Evolutionary conservation across 2,113 vertebrate genomes (phyloP).

Genomic region (Acanthisitta chloris): DNA sequence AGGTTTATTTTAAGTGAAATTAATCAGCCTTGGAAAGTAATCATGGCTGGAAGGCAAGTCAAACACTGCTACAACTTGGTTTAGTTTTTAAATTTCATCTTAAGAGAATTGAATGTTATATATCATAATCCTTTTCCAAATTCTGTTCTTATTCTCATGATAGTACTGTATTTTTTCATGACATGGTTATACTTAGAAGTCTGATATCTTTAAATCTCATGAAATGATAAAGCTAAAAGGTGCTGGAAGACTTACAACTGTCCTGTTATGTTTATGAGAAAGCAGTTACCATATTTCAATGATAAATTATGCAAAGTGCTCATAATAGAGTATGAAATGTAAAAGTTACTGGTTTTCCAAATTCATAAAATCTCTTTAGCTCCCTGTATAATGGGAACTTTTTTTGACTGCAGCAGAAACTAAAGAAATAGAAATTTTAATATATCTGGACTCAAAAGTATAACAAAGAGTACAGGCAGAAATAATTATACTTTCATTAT

Average conservation of each 20-base stretch:
- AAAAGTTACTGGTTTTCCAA: not conserved
- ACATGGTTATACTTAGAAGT: not conserved
- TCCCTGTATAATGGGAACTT: not conserved
- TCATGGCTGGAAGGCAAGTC: slow-evolving; percentile 16
- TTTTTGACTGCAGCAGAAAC: not conserved
- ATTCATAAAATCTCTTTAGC: not conserved
- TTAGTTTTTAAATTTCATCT: not conserved
- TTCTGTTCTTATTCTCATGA: not conserved
- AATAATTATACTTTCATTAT: not conserved
- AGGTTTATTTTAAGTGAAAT: slow-evolving; percentile 25
- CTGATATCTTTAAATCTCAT: not conserved
- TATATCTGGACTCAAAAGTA: not conserved
- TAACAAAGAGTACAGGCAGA: not conserved
- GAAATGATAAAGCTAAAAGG: not conserved
- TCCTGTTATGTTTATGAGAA: not conserved
- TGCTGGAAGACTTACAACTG: not conserved
- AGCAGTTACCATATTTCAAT: not conserved
- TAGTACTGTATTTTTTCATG: not conserved
- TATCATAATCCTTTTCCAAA: not conserved
- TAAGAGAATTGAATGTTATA: not conserved
- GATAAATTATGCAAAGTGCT: not conserved
- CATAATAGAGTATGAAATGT: not conserved
- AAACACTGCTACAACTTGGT: not conserved
- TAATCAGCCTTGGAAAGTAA: not conserved
- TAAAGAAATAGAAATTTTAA: not conserved